phyloP scores from a whole-genome alignment of 2,888 invertebrate species.

The Tenthredo amoena region DNA sequence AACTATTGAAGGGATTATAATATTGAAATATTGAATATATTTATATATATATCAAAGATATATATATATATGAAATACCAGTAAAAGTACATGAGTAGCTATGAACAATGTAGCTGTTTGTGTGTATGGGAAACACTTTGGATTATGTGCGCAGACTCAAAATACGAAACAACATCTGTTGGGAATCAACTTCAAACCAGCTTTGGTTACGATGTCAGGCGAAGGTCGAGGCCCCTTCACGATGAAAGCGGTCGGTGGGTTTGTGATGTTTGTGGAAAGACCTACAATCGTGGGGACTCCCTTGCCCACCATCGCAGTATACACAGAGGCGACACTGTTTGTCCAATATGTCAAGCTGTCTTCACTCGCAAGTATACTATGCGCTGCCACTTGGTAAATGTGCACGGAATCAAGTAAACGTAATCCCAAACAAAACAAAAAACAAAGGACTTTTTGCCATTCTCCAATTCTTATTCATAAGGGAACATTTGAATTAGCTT shows the following conservation, averaged over 20 bases:
- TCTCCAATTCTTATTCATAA: constrained; percentile 22
- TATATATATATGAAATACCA: constrained; percentile 35
- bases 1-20: constrained; percentile 56
- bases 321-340: constrained; percentile 77
- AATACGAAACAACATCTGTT: constrained; percentile 66
- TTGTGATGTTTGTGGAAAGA: constrained; percentile 78
- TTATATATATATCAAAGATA: neutral
- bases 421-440: constrained; percentile 45
- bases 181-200: constrained; percentile 68
- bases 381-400: constrained; percentile 76
- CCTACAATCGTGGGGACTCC: constrained; percentile 77
- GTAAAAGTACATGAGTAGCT: constrained; percentile 18
- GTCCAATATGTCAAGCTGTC: constrained; percentile 76
- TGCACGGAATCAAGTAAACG: constrained; percentile 73
- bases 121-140: constrained; percentile 76
- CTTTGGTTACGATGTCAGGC: constrained; percentile 64
- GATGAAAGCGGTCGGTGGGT: constrained; percentile 75
- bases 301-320: constrained; percentile 77
- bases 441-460: constrained; percentile 22
- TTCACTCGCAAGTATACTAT: constrained; percentile 77
- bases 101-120: constrained; percentile 58
- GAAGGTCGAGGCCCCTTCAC: constrained; percentile 73
- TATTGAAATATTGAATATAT: constrained; percentile 1
- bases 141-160: constrained; percentile 77
- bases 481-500: neutral